Base-by-base conservation (phyloP, 2,797 vertebrate genomes). In the Protosalanx chinensis region DNA sequence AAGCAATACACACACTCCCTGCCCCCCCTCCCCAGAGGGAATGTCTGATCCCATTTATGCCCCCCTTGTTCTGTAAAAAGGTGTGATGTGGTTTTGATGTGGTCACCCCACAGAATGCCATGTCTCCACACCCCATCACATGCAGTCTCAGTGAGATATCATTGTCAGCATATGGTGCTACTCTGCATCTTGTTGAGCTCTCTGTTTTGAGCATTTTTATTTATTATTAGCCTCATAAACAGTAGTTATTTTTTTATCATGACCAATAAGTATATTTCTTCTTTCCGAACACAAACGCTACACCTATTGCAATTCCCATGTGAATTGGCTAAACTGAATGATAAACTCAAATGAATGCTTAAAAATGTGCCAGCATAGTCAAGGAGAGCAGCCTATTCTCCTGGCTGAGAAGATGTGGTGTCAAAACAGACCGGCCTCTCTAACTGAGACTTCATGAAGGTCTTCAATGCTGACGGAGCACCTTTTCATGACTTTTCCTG, bases 61-160 rank as follows among this genome's bases (percentile, higher is more conserved):
- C 72, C 77, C 76, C 79, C 72, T 71, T 82, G 80, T 86, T 72
- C 29, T 80, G 81, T 68, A 56, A 68, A 67, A 51, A 85, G 79
- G 81, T 85, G 77, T 83, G 81, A 79, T 79, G 72, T 74, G 56
- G 49, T 16, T 60, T 67, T 73, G 65, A 49, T 68, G 64, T 56
- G 46, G 46, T 32, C n/a, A n/a, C 67, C 56, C 65, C 53, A 58
- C 33, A n/a, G 32, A 57, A 58, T 33, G 35, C 20, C 67, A 41
- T 5, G n/a, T n/a, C 7, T 32, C 61, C 12, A 53, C 53, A 23
- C 6, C 58, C 32, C 49, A 23, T 37, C 56, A 30, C 29, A 68
- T 29, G 20, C 56, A 6, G 20, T 20, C 32, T 23, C 33, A 68
- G 58, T 68, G 3, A 58, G 53, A 57, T 33, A 68, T 59, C 1